Conservation (phyloP, 92 coral and sea anemone genomes). For the Isaurus tuberculatus region DNA sequence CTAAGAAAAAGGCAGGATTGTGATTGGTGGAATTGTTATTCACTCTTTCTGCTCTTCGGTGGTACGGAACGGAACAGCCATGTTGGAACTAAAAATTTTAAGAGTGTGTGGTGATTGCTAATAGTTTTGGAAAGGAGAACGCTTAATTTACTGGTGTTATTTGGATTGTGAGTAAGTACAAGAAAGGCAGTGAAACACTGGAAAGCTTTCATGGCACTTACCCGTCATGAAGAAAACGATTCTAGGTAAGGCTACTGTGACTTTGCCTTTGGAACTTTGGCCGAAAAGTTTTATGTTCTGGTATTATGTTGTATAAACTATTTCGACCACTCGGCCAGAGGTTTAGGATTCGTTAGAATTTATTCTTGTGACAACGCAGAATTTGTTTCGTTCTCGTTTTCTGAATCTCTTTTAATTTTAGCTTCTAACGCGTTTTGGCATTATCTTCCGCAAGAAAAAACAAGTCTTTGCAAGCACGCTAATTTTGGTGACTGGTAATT, state of each 20-base stretch:
- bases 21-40: conserved; percentile 41
- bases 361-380: neutral
- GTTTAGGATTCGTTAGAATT: neutral
- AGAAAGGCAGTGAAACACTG: neutral
- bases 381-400: neutral
- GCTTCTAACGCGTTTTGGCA: neutral
- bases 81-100: conserved; percentile 14
- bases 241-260: neutral
- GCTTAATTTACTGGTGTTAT: neutral
- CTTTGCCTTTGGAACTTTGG: neutral
- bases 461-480: neutral
- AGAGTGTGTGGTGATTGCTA: neutral
- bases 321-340: neutral
- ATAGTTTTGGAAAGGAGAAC: neutral
- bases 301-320: no score
- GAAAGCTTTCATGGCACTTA: conserved; percentile 18
- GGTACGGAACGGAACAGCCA: no score
- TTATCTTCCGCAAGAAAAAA: neutral
- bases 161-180: neutral
- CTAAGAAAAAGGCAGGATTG: neutral
- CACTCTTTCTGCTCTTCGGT: conserved; percentile 2
- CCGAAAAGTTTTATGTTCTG: no score
- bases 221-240: conserved; percentile 32
- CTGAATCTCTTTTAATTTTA: neutral
- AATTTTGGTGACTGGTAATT: neutral